Percentiles rank a stretch among this genome's conserved stretches.
Evolutionary conservation across 2,888 invertebrate genomes (phyloP).

Genomic region (Cryptocephalus moraei): DNA sequence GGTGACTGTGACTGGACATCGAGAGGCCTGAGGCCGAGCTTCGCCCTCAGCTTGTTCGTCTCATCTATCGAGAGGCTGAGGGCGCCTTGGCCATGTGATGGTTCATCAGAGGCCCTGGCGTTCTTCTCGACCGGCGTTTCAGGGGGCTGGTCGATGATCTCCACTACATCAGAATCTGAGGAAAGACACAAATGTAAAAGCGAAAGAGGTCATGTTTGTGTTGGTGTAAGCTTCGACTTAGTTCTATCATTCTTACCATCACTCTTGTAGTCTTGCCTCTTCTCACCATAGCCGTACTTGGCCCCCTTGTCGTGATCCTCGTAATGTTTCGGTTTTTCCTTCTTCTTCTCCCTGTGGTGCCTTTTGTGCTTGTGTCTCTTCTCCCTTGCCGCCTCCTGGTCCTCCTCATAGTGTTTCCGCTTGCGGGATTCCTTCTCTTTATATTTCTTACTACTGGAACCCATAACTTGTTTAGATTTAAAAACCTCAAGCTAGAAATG

Average conservation of each 20-base stretch:
- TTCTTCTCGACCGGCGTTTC: too few relatives aligned
- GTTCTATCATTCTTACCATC: slow-evolving; percentile 43
- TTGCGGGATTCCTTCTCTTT: slow-evolving; percentile 53
- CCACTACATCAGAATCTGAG: slow-evolving; percentile 32
- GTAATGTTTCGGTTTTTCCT: slow-evolving; percentile 25
- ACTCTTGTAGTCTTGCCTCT: slow-evolving; percentile 35
- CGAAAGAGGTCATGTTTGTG: too few relatives aligned
- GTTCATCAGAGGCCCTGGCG: too few relatives aligned
- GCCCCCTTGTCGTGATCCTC: slow-evolving; percentile 5
- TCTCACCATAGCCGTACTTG: slow-evolving; percentile 7
- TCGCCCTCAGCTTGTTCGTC: slow-evolving; percentile 82
- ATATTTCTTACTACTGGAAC: slow-evolving; percentile 60
- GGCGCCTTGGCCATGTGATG: neutral
- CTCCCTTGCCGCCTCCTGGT: slow-evolving; percentile 39
- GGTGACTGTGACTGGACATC: slow-evolving; percentile 42
- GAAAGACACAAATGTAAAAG: slow-evolving; percentile 2
- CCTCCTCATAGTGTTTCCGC: slow-evolving; percentile 54
- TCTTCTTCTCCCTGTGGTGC: slow-evolving; percentile 37
- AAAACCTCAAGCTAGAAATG: neutral
- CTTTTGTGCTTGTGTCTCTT: slow-evolving; percentile 46
- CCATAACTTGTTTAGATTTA: slow-evolving; percentile 39
- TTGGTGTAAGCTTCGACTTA: neutral
- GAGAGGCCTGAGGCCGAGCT: slow-evolving; percentile 87
- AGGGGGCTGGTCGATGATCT: slow-evolving; percentile 13
- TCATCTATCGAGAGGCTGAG: slow-evolving; percentile 63